Base-by-base conservation (phyloP, 2,888 invertebrate species). In the Creontiades dilutus region DNA sequence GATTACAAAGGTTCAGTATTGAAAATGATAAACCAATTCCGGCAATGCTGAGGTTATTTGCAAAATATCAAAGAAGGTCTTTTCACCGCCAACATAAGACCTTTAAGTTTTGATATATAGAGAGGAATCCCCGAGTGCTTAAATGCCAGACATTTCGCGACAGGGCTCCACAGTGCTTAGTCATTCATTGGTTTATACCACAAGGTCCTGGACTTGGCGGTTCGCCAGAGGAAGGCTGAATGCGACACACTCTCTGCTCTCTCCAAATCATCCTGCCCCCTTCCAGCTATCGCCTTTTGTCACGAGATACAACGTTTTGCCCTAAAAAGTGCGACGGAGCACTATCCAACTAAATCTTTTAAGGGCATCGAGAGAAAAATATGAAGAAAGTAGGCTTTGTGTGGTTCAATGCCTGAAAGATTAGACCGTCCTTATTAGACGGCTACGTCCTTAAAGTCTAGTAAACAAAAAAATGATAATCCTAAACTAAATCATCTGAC, bases 121-220 rank as follows among this genome's bases (percentile, higher is more conserved):
- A 46, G 16, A n/a, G 37, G 47, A 46, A n/a, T n/a, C 37, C 19
- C 47, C 37, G 19, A 13, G 14, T 46, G 78, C 78, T 37, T 37
- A 78, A 78, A 78, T 78, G 78, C 78, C 78, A 46, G 47, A 46
- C 78, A n/a, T 37, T 46, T 47, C 46, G 7, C 37, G 78, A 78
- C 46, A 46, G 19, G 19, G 78, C 78, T 78, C 78, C 16, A 78
- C 16, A 78, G 68, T 78, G 47, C 78, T 78, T 78, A 78, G 78
- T 78, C 78, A 78, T 78, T 78, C 78, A 78, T 78, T 78, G 78
- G 78, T 78, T 46, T 78, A 68, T 23, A 78, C 78, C 78, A 78
- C 78, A 78, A 46, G 46, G 78, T 76, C 46, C 78, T 47, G 78
- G 78, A 78, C 37, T 78, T 78, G 78, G 78, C 78, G 16, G 37